Base-by-base conservation (phyloP, 1,140 invertebrate genomes). In the Pogonomyrmex californicus region DNA sequence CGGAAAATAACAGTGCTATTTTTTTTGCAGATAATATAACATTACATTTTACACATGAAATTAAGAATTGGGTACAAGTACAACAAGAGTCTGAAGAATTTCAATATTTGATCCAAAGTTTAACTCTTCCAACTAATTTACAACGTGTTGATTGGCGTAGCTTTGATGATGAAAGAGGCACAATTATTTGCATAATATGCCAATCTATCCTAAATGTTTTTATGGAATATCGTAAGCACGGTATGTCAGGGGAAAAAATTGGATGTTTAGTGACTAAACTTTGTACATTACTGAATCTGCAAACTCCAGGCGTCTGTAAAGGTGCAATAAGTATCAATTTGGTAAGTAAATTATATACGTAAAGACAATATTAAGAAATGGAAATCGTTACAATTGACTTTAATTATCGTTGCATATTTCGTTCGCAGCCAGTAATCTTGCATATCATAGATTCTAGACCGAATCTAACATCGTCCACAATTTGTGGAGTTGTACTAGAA, bases 401-500 rank as follows among this genome's bases (percentile, higher is more conserved):
- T 1, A 62, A 41, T 41, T 54, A 5, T 12, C 14, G 36, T 54
- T 49, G 66, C 63, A 47, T 5, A 4, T 79, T 77, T 92, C 77
- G 82, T 81, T 95, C 94, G 54, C 87, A 96, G 96, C 96, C 96
- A 73, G 96, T 96, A 56, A 88, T 97, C 41, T 86, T 95, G 3
- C 94, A 96, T 89, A 96, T 97, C 86, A 91, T 96, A n/a, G 95
- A 95, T 71, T 93, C 93, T 23, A 95, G 95, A 66, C 94, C 94
- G 3, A 93, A 95, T 58, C 91, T 97, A 2, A 93, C 93, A 4
- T 91, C 95, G 0, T 86, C 93, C 17, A 93, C 95, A 36, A 94
- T 97, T 75, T 97, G 97, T 88, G 96, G 96, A 5, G 83, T 97
- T 5, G 49, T 96, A 2, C 86, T 97, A 2, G 96, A 97, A 92